phyloP scores from a whole-genome alignment of 2,113 vertebrate species.

The Vulpes ferrilata region DNA sequence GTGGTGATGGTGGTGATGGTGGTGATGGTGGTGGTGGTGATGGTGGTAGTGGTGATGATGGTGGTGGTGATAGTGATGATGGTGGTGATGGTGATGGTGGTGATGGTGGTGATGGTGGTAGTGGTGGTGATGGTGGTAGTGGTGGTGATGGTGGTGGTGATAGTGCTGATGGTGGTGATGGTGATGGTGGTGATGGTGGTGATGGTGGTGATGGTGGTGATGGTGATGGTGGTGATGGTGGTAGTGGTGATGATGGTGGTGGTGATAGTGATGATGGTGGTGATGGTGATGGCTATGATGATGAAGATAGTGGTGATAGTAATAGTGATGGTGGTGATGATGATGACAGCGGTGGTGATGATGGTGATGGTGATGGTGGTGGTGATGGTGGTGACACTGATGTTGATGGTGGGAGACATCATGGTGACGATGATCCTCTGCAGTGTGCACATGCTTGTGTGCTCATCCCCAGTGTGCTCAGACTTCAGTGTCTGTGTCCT shows the following conservation, averaged over 20 bases:
- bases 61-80: accelerated
- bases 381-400: accelerated
- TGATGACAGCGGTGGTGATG: accelerated
- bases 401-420: not conserved
- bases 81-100: accelerated
- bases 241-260: accelerated
- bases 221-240: accelerated
- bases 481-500: not conserved
- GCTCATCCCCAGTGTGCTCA: accelerated
- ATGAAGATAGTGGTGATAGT: accelerated
- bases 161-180: accelerated
- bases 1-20: accelerated
- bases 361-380: accelerated
- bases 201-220: accelerated
- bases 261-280: accelerated
- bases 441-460: too few species aligned
- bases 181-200: accelerated
- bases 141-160: accelerated
- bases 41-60: accelerated
- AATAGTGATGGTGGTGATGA: accelerated
- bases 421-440: not conserved
- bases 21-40: accelerated
- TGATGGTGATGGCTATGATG: accelerated
- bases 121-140: accelerated
- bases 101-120: accelerated